phyloP scores from a whole-genome alignment of 2,888 invertebrate genomes.

The Amorpha juglandis region DNA sequence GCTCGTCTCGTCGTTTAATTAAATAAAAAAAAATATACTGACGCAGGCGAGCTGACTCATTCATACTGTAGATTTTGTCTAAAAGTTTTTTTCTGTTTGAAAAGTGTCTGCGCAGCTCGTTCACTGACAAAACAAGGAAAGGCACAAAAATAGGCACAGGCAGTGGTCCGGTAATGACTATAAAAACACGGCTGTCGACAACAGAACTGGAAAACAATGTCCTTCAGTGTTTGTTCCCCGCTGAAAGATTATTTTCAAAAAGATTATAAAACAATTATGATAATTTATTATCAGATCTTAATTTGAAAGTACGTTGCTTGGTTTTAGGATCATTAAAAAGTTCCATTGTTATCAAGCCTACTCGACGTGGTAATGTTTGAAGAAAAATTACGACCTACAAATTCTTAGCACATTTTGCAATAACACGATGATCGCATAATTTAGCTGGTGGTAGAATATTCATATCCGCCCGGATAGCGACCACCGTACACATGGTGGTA shows the following conservation, averaged over 20 bases:
- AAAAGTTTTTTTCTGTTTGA: too few species aligned
- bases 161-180: background rate
- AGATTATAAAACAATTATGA: conserved; percentile 9
- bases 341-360: background rate
- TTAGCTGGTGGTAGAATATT: too few species aligned
- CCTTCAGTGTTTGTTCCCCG: background rate
- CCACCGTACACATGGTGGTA: too few species aligned
- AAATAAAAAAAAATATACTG: too few species aligned
- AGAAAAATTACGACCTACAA: conserved; percentile 7
- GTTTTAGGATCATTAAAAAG: background rate
- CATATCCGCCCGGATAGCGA: too few species aligned
- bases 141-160: too few species aligned
- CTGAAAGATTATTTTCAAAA: background rate
- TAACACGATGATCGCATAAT: background rate
- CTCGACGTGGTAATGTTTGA: background rate
- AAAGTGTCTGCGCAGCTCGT: too few species aligned
- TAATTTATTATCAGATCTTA: background rate
- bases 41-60: too few species aligned
- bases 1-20: too few species aligned
- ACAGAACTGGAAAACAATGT: background rate
- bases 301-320: background rate
- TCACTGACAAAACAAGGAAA: too few species aligned
- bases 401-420: background rate
- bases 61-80: too few species aligned
- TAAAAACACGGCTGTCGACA: background rate